These are phyloP conservation scores for honey bee (Apis mellifera) DNA, from an alignment of 1,140 invertebrate genomes.

Conservation along the genomic window Amel_HAv3.1 CM009939.2:5551501-5552000, in stretches of 20 bases:
- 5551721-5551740: constrained; percentile 65
- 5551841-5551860: constrained; percentile 21
- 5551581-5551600: constrained; percentile 59
- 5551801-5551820: constrained; percentile 65
- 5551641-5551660: constrained; percentile 64
- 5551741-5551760: constrained; percentile 67
- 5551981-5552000: constrained; percentile 14
- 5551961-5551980: not conserved
- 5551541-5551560: constrained; percentile 42
- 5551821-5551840: constrained; percentile 51
- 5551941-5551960: not conserved
- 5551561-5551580: constrained; percentile 56
- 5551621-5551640: constrained; percentile 60
- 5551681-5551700: constrained; percentile 61
- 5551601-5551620: constrained; percentile 57
- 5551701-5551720: constrained; percentile 66
- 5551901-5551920: not conserved
- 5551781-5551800: constrained; percentile 65
- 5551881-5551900: not conserved
- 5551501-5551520: constrained; percentile 15
- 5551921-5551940: too few species aligned
- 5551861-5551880: constrained; percentile 4
- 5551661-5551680: constrained; percentile 66
- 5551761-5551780: constrained; percentile 68
- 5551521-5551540: constrained; percentile 23